Evolutionary conservation across 37 sponge, comb jelly and placozoan genomes (phyloP).

Genomic region (Cliona cf. orientalis): DNA sequence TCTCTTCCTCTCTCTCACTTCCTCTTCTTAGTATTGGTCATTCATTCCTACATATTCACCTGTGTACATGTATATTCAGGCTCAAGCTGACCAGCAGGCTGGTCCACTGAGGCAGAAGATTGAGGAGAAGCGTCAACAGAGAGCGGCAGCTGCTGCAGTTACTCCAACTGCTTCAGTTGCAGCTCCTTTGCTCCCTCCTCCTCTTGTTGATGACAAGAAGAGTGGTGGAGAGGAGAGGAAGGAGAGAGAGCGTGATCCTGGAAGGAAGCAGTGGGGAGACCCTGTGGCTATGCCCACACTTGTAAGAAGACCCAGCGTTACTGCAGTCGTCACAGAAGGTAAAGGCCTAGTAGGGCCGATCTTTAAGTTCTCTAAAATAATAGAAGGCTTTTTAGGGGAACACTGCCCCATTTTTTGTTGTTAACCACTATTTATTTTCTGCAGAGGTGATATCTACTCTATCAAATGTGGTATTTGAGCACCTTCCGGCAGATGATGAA

Average conservation of each 20-base stretch:
- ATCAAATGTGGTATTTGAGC: conserved; percentile 13
- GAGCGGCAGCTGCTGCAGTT: conserved; percentile 5
- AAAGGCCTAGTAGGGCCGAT: too few relatives aligned
- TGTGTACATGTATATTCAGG: conserved; percentile 38
- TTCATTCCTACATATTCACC: neutral
- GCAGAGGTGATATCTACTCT: neutral
- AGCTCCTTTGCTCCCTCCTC: neutral
- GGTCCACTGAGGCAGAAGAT: conserved; percentile 68
- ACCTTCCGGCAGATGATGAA: too few relatives aligned
- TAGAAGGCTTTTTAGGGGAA: too few relatives aligned
- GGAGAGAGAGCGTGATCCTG: conserved; percentile 8
- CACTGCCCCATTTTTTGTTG: too few relatives aligned
- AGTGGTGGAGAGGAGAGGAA: neutral
- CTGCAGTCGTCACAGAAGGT: too few relatives aligned
- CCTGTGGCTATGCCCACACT: conserved; percentile 25
- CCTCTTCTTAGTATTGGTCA: neutral
- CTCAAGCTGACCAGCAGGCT: conserved; percentile 85
- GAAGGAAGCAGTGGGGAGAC: conserved; percentile 72
- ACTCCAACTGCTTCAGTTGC: neutral
- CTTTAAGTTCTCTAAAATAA: too few relatives aligned
- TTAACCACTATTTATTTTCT: neutral
- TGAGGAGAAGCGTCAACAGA: conserved; percentile 48
- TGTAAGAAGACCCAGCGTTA: too few relatives aligned
- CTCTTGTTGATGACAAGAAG: neutral
- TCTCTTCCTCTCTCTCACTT: neutral